phyloP scores from a whole-genome alignment of 2,888 invertebrate species.

The Salpingus planirostris region DNA sequence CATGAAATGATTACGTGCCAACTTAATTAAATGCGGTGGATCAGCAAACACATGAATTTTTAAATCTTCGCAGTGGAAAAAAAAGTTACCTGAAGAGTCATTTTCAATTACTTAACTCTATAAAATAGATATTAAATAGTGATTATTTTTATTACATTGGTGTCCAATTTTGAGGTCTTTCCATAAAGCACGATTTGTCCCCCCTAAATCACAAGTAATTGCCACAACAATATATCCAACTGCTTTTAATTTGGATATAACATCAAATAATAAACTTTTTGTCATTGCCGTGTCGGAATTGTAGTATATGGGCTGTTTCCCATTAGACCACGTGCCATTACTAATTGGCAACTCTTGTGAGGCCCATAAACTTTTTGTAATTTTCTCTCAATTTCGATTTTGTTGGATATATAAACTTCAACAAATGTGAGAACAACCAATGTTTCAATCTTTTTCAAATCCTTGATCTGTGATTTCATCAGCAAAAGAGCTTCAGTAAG shows the following conservation, averaged over 20 bases:
- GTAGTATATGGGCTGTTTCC: slow-evolving; percentile 1
- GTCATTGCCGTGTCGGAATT: slow-evolving; percentile 1
- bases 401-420: background rate
- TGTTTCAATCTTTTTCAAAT: background rate
- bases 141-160: background rate
- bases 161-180: background rate
- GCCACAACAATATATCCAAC: background rate
- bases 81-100: background rate
- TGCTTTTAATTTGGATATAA: background rate
- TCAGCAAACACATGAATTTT: slow-evolving; percentile 19
- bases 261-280: slow-evolving; percentile 1
- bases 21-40: slow-evolving; percentile 19
- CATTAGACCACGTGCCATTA: background rate
- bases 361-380: background rate
- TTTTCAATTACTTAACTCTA: no score
- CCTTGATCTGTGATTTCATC: no score
- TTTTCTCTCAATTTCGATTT: background rate
- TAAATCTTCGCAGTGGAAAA: background rate
- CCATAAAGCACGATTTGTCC: slow-evolving; percentile 1
- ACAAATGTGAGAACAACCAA: background rate
- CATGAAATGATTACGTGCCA: slow-evolving; percentile 17
- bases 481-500: no score
- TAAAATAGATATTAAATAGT: background rate
- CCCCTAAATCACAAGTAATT: slow-evolving; percentile 1
- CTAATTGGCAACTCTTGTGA: background rate